These are phyloP conservation scores for Panopea generosa DNA, from an alignment of 2,888 invertebrate genomes.

Conservation along the genomic window DNA sequence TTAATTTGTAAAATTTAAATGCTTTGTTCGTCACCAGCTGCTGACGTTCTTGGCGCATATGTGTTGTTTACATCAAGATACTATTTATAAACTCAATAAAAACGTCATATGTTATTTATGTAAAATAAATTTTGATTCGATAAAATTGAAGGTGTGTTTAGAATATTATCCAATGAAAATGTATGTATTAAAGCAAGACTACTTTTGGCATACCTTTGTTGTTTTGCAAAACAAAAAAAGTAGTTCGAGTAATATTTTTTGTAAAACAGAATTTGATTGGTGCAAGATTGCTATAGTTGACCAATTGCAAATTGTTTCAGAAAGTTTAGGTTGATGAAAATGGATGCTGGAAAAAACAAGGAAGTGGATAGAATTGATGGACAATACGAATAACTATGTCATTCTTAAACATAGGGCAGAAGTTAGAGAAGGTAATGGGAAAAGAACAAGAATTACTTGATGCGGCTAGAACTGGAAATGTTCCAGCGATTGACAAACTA, in stretches of 20 bases:
- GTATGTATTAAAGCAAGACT: constrained; percentile 8
- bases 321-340: constrained; percentile 45
- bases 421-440: constrained; percentile 89
- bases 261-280: constrained; percentile 42
- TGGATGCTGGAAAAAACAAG: constrained; percentile 57
- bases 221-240: not conserved
- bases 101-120: constrained; percentile 45
- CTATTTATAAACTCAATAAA: constrained; percentile 68
- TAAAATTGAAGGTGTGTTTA: constrained; percentile 34
- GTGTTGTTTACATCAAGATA: constrained; percentile 76
- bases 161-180: constrained; percentile 33
- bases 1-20: not conserved
- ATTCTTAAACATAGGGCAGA: constrained; percentile 54
- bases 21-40: constrained; percentile 25
- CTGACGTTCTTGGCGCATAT: too few species aligned
- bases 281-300: not conserved
- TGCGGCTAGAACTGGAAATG: constrained; percentile 96
- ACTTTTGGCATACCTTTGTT: constrained; percentile 16
- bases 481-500: constrained; percentile 95
- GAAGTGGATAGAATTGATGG: constrained; percentile 38
- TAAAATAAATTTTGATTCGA: constrained; percentile 55
- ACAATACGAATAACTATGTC: constrained; percentile 32
- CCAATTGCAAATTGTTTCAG: constrained; percentile 44
- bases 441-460: constrained; percentile 98
- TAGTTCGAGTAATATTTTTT: not conserved